Percentiles rank a stretch among this genome's conserved stretches.
These are phyloP conservation scores for Platichthys flesus DNA, from an alignment of 2,113 vertebrate species.

Conservation along the genomic window DNA sequence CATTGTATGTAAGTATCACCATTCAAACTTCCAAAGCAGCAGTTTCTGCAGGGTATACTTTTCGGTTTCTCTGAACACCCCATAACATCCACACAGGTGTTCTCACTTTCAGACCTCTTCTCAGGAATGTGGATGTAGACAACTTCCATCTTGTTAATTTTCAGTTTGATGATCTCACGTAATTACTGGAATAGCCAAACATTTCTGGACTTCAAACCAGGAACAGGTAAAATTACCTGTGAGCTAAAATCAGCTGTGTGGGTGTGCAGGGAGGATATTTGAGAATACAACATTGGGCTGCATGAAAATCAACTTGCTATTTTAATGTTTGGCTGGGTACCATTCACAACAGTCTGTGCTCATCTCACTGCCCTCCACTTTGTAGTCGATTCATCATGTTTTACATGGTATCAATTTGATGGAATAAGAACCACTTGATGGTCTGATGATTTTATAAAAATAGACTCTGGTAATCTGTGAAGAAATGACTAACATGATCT, in stretches of 20 bases:
- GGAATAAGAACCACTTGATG: slow-evolving; percentile 6
- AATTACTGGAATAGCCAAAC: slow-evolving; percentile 12
- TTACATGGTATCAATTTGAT: not conserved
- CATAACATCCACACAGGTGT: not conserved
- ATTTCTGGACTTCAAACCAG: not conserved
- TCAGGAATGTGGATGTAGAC: slow-evolving; percentile 1
- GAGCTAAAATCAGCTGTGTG: slow-evolving; percentile 3
- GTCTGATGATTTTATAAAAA: slow-evolving; percentile 10
- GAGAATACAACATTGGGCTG: too few species aligned
- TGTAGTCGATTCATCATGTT: not conserved
- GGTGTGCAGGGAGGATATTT: not conserved
- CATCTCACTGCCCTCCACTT: not conserved
- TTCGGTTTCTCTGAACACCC: not conserved
- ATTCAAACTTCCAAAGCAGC: not conserved
- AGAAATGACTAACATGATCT: not conserved
- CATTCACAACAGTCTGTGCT: not conserved
- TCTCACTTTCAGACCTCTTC: not conserved
- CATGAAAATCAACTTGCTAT: too few species aligned
- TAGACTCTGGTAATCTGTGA: not conserved
- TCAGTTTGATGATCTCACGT: slow-evolving; percentile 1
- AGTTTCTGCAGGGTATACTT: slow-evolving; percentile 3
- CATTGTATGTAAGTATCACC: slow-evolving; percentile 93
- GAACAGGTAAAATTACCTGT: slow-evolving; percentile 18
- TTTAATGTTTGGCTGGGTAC: too few species aligned
- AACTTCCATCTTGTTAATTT: slow-evolving; percentile 7